These are phyloP conservation scores for Ptycholaimellus sp. DNA, from an alignment of 2,888 invertebrate species.

Conservation along the genomic window DNA sequence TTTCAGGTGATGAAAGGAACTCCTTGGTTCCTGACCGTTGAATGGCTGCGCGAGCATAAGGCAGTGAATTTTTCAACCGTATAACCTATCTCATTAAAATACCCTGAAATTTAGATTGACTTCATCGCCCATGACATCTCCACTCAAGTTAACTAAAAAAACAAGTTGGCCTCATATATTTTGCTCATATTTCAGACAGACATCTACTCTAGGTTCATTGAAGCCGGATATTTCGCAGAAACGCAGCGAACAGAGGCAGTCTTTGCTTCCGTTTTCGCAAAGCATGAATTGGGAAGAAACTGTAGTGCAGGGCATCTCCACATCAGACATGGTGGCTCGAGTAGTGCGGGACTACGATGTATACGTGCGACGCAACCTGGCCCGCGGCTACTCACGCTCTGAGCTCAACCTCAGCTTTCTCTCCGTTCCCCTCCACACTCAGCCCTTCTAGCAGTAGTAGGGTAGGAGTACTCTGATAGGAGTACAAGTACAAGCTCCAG, in stretches of 20 bases:
- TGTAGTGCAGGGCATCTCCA: slow-evolving; percentile 61
- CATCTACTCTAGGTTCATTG: slow-evolving; percentile 65
- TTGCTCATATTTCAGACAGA: slow-evolving; percentile 42
- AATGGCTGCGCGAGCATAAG: too few relatives aligned
- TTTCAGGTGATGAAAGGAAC: too few relatives aligned
- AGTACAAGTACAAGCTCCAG: too few relatives aligned
- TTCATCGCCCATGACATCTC: slow-evolving; percentile 93
- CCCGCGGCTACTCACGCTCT: slow-evolving; percentile 78
- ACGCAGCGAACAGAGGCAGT: slow-evolving; percentile 65
- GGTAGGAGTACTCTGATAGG: too few relatives aligned
- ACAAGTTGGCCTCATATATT: slow-evolving; percentile 89
- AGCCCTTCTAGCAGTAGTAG: too few relatives aligned
- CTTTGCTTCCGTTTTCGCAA: too few relatives aligned
- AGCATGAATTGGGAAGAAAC: too few relatives aligned
- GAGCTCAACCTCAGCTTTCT: slow-evolving; percentile 84
- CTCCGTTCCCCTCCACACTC: too few relatives aligned
- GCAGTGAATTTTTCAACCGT: too few relatives aligned
- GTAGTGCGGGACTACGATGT: slow-evolving; percentile 89
- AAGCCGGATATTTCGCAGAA: slow-evolving; percentile 68
- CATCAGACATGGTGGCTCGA: slow-evolving; percentile 79
- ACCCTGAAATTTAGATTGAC: slow-evolving; percentile 66
- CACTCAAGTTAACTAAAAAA: too few relatives aligned
- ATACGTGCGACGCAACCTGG: slow-evolving; percentile 75
- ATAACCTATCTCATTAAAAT: too few relatives aligned
- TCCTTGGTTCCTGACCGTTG: too few relatives aligned